phyloP scores from a whole-genome alignment of 1,140 invertebrate species.

The Hydropsyche tenuis region DNA sequence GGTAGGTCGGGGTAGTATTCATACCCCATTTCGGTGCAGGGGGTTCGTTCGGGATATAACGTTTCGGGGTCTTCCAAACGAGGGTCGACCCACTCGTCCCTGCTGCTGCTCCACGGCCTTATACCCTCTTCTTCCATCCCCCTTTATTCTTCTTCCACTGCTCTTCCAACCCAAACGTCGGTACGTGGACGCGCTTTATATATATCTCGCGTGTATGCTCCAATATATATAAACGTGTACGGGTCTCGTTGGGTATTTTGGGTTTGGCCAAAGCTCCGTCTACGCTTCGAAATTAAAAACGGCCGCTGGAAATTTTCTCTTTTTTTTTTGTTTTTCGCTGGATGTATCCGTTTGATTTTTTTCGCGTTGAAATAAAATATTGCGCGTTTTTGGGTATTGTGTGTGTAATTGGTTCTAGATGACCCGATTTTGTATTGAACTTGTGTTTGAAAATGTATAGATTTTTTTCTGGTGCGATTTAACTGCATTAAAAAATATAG shows the following conservation, averaged over 20 bases:
- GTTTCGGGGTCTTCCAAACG: slow-evolving; percentile 38
- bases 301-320: too few species aligned
- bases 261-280: not conserved
- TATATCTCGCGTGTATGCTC: not conserved
- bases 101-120: not conserved
- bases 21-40: slow-evolving; percentile 22
- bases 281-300: too few species aligned
- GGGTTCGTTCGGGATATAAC: slow-evolving; percentile 38
- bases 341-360: too few species aligned
- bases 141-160: slow-evolving; percentile 33
- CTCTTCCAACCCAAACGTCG: slow-evolving; percentile 24
- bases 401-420: too few species aligned
- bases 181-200: not conserved
- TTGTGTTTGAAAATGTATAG: too few species aligned
- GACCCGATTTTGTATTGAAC: too few species aligned
- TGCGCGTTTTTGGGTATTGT: too few species aligned
- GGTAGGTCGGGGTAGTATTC: slow-evolving; percentile 23
- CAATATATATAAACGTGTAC: not conserved
- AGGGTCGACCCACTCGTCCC: slow-evolving; percentile 36
- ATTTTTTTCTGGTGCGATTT: too few species aligned
- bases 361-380: too few species aligned
- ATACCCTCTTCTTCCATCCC: slow-evolving; percentile 21
- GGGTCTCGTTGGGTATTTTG: not conserved
- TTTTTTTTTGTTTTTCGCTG: too few species aligned
- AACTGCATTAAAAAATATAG: too few species aligned